Evolutionary conservation across 37 sponge, comb jelly and placozoan genomes (phyloP).

Genomic region (Chondrosia reniformis): DNA sequence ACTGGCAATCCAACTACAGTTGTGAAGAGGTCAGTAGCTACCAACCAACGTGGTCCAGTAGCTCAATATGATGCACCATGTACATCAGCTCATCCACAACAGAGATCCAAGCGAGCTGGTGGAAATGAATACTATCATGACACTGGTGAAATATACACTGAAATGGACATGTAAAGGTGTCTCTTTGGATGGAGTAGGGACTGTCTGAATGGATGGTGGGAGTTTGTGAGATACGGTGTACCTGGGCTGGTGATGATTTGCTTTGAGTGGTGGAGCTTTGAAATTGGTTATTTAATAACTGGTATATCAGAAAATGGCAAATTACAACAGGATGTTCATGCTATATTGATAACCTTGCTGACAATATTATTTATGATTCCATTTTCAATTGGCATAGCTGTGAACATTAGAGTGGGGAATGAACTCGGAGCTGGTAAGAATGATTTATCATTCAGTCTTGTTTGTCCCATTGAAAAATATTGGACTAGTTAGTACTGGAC

Average conservation of each 20-base stretch:
- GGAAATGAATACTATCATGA: too few relatives aligned
- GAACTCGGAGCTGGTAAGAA: neutral
- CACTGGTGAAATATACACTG: too few relatives aligned
- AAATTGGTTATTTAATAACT: neutral
- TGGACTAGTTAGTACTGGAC: too few relatives aligned
- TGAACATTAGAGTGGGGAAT: neutral
- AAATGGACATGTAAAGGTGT: too few relatives aligned
- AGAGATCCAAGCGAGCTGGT: too few relatives aligned
- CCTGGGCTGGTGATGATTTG: slow-evolving; percentile 40
- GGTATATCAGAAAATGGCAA: neutral
- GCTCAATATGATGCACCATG: too few relatives aligned
- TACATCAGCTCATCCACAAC: too few relatives aligned
- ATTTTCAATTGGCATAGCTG: neutral
- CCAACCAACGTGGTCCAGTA: too few relatives aligned
- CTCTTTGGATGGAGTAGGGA: slow-evolving; percentile 78
- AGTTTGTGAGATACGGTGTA: slow-evolving; percentile 37
- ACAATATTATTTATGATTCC: neutral
- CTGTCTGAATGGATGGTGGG: slow-evolving; percentile 54
- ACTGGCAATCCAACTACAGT: too few relatives aligned
- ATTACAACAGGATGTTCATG: neutral
- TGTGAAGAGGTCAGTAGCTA: too few relatives aligned
- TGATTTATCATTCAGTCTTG: too few relatives aligned
- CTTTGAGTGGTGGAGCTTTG: neutral
- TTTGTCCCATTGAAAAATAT: too few relatives aligned
- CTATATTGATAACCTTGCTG: neutral